phyloP scores from a whole-genome alignment of 2,797 vertebrate species.

The Denticeps clupeoides region DNA sequence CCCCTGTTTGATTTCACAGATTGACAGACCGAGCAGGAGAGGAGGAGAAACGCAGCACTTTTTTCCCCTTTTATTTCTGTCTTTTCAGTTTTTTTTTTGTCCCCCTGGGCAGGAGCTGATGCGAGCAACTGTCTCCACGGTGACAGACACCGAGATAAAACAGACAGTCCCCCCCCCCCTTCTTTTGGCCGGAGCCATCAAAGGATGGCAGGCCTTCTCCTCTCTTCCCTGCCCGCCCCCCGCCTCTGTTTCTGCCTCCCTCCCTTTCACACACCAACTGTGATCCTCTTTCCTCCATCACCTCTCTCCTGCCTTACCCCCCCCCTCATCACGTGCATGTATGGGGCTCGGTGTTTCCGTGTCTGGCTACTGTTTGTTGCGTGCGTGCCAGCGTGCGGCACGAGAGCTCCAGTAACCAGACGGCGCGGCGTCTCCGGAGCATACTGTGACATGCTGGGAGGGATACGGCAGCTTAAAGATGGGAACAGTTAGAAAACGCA shows the following conservation, averaged over 20 bases:
- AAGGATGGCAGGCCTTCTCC: conserved; percentile 39
- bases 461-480: not conserved
- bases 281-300: not conserved
- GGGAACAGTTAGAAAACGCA: not conserved
- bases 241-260: conserved; percentile 1
- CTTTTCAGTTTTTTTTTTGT: conserved; percentile 30
- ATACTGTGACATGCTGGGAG: conserved; percentile 10
- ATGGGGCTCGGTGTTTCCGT: not conserved
- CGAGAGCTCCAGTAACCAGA: not conserved
- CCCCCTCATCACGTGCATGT: conserved; percentile 11
- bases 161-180: no score
- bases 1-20: conserved; percentile 21
- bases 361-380: not conserved
- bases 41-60: not conserved
- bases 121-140: conserved; percentile 57
- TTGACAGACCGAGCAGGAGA: conserved; percentile 32
- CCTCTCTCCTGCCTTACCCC: not conserved
- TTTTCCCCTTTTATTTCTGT: conserved; percentile 19
- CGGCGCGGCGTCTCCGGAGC: not conserved
- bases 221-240: conserved; percentile 24
- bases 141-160: conserved; percentile 57
- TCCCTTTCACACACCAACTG: conserved; percentile 17
- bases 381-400: not conserved
- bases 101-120: conserved; percentile 51
- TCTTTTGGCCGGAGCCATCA: conserved; percentile 40